Percentiles rank a stretch among this genome's conserved stretches.
Conservation (phyloP, 2,797 vertebrate genomes). For the Tadarida brasiliensis region DNA sequence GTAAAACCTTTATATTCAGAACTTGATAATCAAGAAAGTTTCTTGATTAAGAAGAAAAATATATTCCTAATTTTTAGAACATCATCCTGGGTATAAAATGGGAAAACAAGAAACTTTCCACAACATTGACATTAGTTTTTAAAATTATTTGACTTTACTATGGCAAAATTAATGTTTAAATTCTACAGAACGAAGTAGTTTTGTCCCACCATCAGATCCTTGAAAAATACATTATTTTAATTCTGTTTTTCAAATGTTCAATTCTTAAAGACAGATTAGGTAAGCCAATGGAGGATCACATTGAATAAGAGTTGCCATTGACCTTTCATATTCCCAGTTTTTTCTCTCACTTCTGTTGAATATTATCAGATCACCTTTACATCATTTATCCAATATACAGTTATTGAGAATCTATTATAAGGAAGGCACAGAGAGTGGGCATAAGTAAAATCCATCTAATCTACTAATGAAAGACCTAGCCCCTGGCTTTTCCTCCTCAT, state of each 20-base stretch:
- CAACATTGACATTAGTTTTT: neutral
- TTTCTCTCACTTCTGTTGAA: neutral
- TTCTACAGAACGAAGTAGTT: neutral
- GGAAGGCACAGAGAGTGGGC: neutral
- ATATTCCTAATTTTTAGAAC: neutral
- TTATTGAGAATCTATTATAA: neutral
- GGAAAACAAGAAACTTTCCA: neutral
- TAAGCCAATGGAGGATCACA: neutral
- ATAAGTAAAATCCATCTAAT: neutral
- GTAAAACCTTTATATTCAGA: constrained; percentile 11
- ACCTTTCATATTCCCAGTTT: neutral
- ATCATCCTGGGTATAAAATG: neutral
- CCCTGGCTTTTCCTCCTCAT: neutral
- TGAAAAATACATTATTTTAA: neutral
- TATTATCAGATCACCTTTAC: neutral
- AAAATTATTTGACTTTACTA: constrained; percentile 5
- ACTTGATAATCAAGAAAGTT: constrained; percentile 35
- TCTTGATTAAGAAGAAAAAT: constrained; percentile 33
- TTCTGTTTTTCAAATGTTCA: constrained; percentile 12
- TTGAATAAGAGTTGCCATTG: neutral
- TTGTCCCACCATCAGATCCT: neutral
- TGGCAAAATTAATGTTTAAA: neutral
- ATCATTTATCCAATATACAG: neutral
- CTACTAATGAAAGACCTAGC: neutral
- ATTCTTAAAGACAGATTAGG: neutral